Conservation (phyloP, 2,113 vertebrate genomes). For the Chrysemys picta region DNA sequence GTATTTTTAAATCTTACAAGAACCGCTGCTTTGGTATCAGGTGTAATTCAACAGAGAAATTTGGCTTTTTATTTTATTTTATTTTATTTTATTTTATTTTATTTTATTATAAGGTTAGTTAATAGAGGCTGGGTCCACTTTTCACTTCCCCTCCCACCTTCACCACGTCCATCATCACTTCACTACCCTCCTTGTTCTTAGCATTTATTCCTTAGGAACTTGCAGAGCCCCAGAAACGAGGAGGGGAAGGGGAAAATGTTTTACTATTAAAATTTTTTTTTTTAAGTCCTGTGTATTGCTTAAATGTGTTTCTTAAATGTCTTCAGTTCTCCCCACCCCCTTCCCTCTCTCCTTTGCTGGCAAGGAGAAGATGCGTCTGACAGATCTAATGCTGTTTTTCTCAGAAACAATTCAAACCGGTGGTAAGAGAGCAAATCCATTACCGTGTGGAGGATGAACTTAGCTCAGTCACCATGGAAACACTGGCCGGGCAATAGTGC, state of each 20-base stretch:
- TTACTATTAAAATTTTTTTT: not conserved
- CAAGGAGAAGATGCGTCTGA: not conserved
- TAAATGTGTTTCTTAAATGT: not conserved
- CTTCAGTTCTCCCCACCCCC: not conserved
- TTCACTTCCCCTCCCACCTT: not conserved
- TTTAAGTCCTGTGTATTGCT: not conserved
- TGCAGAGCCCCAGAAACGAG: not conserved
- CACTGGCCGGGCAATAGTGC: constrained; percentile 61
- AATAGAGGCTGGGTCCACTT: not conserved
- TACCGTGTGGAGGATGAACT: constrained; percentile 38
- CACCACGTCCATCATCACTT: not conserved
- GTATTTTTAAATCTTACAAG: not conserved
- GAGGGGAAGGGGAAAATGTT: not conserved
- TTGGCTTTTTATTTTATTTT: not conserved
- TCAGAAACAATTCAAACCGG: constrained; percentile 23
- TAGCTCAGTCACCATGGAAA: constrained; percentile 79
- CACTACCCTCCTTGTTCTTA: not conserved
- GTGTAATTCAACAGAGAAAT: not conserved
- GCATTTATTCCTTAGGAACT: not conserved
- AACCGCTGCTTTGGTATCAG: not conserved
- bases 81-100: not conserved
- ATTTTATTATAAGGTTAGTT: not conserved
- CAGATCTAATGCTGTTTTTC: not conserved
- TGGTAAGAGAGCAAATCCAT: constrained; percentile 52
- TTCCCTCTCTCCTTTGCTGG: not conserved